Evolutionary conservation across 1,140 invertebrate genomes (phyloP), one percentile per base, ranked within the genome.

Genomic region (Drosophila pseudoobscura): DNA sequence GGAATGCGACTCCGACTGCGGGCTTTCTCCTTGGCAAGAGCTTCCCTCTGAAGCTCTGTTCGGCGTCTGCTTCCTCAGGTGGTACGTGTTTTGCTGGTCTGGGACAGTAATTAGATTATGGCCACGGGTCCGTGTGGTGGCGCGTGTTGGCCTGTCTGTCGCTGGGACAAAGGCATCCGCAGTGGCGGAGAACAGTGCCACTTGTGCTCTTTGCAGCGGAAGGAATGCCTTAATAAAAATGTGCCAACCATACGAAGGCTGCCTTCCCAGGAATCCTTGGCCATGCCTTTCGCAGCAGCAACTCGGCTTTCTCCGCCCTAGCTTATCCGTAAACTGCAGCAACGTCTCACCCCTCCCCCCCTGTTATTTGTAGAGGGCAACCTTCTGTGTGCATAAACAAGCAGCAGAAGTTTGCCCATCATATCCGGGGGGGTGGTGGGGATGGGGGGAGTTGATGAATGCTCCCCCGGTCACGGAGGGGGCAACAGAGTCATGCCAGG

Each of bases 91-190:
- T 49, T 29, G 17, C 35, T 31, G 69, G 43, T 22, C 43, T 6
- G 5, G 49, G 39, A 22, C 29, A 31, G 56, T 85, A 85, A 85
- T 84, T 80, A 74, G 57, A 84, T 84, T 80, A 84, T 44, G 55
- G 59, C 60, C 62, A 64, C 46, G 50, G 49, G 61, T 72, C 49
- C 74, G 45, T 41, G 26, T 54, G 70, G 69, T 49, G 51, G 51
- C 57, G 51, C 68, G 58, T 70, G 53, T 73, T 54, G 4, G 51
- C 24, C 24, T 20, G 20, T 1, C 20, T 17, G 41, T 26, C 22
- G 47, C 35, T 52, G 59, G 47, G 46, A 54, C 68, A 62, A 60
- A 39, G 60, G 29, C 61, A 62, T 13, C 50, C 35, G 35, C 3
- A 1, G 13, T 13, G 7, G 7, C 5, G 24, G 24, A 26, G 5